phyloP scores from a whole-genome alignment of 2,888 invertebrate genomes.

The Rhopalosiphum nymphaeae region DNA sequence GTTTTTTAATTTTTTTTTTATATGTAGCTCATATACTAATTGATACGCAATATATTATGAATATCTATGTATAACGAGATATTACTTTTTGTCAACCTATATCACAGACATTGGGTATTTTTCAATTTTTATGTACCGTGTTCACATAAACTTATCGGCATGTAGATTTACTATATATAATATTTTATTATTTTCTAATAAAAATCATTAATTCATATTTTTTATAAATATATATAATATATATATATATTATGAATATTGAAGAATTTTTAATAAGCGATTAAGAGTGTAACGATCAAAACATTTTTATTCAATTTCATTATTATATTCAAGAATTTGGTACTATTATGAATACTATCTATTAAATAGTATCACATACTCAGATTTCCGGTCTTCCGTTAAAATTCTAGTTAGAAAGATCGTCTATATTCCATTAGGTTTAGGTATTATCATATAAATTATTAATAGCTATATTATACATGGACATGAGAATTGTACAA shows the following conservation, averaged over 20 bases:
- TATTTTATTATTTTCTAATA: background rate
- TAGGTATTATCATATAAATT: conserved; percentile 36
- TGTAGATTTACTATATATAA: background rate
- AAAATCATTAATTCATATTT: background rate
- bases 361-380: background rate
- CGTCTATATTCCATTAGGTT: conserved; percentile 27
- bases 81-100: background rate
- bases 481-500: background rate
- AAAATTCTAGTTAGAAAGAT: conserved; percentile 21
- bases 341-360: background rate
- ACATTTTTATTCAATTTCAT: background rate
- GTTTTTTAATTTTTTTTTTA: background rate
- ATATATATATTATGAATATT: background rate
- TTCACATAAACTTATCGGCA: background rate
- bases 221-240: too few relatives aligned
- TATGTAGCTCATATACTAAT: background rate
- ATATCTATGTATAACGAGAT: background rate
- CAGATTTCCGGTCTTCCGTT: background rate
- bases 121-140: background rate
- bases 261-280: background rate
- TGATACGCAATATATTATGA: background rate
- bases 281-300: background rate
- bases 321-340: background rate
- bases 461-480: background rate
- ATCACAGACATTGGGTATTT: background rate